phyloP scores from a whole-genome alignment of 2,888 invertebrate species.

The Chrysomela aeneicollis region DNA sequence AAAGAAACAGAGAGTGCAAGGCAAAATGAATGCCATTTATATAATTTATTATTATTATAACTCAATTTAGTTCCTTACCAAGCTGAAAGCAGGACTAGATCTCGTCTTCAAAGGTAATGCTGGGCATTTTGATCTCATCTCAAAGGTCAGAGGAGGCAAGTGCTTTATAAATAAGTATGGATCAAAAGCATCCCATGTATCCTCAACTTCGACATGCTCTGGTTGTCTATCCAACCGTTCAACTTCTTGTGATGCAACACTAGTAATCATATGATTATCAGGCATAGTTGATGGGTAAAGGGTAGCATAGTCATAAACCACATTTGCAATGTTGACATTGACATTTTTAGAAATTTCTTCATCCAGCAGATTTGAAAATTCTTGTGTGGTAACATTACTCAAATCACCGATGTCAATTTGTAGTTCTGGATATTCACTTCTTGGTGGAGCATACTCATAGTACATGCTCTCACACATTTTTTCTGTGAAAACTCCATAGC shows the following conservation, averaged over 20 bases:
- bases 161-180: constrained; percentile 92
- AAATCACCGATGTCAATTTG: constrained; percentile 58
- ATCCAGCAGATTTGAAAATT: constrained; percentile 64
- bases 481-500: constrained; percentile 50
- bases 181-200: constrained; percentile 84
- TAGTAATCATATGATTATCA: constrained; percentile 53
- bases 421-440: constrained; percentile 58
- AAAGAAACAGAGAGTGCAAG: no score
- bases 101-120: constrained; percentile 91
- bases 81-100: constrained; percentile 91
- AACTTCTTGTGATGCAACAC: constrained; percentile 50
- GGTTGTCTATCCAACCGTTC: constrained; percentile 57
- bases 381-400: constrained; percentile 60
- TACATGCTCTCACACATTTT: constrained; percentile 59
- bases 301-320: constrained; percentile 56
- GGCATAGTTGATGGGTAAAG: constrained; percentile 49
- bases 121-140: constrained; percentile 76
- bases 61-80: constrained; percentile 67
- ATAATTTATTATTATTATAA: no score
- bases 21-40: no score
- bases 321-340: constrained; percentile 47
- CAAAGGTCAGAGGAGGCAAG: constrained; percentile 81
- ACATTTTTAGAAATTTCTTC: constrained; percentile 62
- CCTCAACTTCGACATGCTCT: constrained; percentile 61
- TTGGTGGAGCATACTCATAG: constrained; percentile 57